A percentile compares a stretch with the other conserved stretches of the same genome.
phyloP scores from a whole-genome alignment of 2,797 vertebrate genomes.

The Cyclura pinguis region DNA sequence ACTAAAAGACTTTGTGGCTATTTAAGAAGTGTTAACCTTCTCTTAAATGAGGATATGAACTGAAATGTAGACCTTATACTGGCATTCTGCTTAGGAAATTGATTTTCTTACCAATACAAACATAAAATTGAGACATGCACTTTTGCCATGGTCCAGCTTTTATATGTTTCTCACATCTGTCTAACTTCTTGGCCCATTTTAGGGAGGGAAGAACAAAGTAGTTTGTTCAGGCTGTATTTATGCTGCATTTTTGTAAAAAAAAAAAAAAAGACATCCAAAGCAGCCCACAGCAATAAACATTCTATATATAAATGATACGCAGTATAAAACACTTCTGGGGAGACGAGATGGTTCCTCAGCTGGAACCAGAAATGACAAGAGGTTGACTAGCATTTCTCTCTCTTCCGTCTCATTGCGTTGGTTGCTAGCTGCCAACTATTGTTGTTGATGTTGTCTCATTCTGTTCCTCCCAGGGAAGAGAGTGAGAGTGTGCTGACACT shows the following conservation, averaged over 20 bases:
- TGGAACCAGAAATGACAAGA: background rate
- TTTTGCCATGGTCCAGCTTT: background rate
- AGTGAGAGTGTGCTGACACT: conserved; percentile 98
- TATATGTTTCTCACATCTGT: background rate
- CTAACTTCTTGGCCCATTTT: background rate
- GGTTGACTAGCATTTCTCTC: background rate
- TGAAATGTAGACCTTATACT: background rate
- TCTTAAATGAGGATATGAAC: background rate
- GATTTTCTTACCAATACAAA: background rate
- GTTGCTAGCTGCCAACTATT: background rate
- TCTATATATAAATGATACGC: background rate
- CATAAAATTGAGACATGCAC: background rate
- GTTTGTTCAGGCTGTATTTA: background rate
- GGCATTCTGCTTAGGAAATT: background rate
- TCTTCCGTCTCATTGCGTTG: conserved; percentile 9
- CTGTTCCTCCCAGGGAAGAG: conserved; percentile 88
- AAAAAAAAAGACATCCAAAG: background rate
- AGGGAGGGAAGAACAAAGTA: background rate
- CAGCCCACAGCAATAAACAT: background rate
- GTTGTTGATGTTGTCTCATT: background rate
- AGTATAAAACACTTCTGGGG: background rate
- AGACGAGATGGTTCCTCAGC: too few relatives aligned
- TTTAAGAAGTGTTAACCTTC: background rate
- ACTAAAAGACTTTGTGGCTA: background rate
- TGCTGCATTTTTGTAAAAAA: background rate